Evolutionary conservation across 1,140 invertebrate species (phyloP).

Genomic region (Bombus difficillimus): DNA sequence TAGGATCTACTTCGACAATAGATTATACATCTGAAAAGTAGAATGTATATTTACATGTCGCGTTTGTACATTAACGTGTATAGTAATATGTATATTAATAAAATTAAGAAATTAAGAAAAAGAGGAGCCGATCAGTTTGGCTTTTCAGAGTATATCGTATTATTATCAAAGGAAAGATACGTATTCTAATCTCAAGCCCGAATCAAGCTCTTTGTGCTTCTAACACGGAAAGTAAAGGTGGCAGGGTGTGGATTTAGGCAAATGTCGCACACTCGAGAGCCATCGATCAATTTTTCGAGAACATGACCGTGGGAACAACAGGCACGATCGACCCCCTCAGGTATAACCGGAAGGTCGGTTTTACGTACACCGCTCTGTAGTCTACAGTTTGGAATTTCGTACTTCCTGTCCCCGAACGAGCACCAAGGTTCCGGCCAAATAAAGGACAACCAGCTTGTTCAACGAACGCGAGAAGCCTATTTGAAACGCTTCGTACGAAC

Average conservation of each 20-base stretch:
- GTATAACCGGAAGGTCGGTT: constrained; percentile 65
- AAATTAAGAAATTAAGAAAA: not conserved
- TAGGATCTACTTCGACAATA: too few species aligned
- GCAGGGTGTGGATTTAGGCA: not conserved
- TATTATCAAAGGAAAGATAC: not conserved
- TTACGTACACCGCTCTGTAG: constrained; percentile 58
- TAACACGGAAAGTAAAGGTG: not conserved
- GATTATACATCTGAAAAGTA: too few species aligned
- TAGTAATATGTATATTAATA: too few species aligned
- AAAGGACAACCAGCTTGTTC: not conserved
- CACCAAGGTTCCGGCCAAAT: constrained; percentile 48
- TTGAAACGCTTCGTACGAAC: not conserved
- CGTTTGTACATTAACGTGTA: too few species aligned
- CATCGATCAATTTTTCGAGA: constrained; percentile 57
- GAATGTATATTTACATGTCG: too few species aligned
- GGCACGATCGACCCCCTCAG: constrained; percentile 60
- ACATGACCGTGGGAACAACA: constrained; percentile 67
- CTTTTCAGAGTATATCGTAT: too few species aligned
- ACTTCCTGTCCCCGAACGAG: constrained; percentile 67
- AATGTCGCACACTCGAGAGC: not conserved
- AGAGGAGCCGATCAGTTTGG: not conserved
- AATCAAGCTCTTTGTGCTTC: not conserved
- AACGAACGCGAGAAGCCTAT: not conserved
- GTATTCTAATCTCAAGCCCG: not conserved
- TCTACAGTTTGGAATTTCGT: constrained; percentile 74